Conservation (phyloP, 2,888 invertebrate species). For the Platycheirus rosarum region DNA sequence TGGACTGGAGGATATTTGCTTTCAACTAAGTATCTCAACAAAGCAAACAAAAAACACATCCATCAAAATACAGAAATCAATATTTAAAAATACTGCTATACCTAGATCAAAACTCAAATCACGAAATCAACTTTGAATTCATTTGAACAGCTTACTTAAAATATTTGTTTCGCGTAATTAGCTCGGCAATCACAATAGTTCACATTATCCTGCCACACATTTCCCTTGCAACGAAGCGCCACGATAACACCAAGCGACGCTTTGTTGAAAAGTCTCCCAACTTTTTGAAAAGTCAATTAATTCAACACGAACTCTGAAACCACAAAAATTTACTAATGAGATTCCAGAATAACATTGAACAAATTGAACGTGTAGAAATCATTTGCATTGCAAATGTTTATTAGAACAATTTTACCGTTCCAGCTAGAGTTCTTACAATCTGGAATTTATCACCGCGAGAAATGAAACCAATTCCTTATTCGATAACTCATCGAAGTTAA, state of each 20-base stretch:
- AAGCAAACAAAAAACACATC: too few species aligned
- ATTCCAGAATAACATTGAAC: slow-evolving; percentile 12
- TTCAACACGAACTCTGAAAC: slow-evolving; percentile 30
- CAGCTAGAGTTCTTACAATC: slow-evolving; percentile 30
- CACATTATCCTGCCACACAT: slow-evolving; percentile 2
- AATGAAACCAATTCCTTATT: slow-evolving; percentile 39
- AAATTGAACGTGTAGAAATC: slow-evolving; percentile 45
- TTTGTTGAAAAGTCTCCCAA: background rate
- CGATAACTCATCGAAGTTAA: slow-evolving; percentile 66
- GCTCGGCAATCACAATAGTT: slow-evolving; percentile 4
- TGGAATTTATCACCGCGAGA: slow-evolving; percentile 38
- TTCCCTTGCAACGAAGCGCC: too few species aligned
- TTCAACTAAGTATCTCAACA: too few species aligned
- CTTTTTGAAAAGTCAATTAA: slow-evolving; percentile 17
- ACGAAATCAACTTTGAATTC: too few species aligned
- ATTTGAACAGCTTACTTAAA: too few species aligned
- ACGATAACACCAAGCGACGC: background rate
- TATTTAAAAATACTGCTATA: too few species aligned
- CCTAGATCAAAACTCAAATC: too few species aligned
- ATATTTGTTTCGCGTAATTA: background rate
- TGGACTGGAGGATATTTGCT: too few species aligned
- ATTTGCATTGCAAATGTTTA: slow-evolving; percentile 54
- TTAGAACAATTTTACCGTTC: slow-evolving; percentile 57
- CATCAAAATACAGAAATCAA: too few species aligned
- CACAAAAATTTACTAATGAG: slow-evolving; percentile 30